Evolutionary conservation across 1,140 invertebrate genomes (phyloP).

Genomic region (Leptonema lineaticorne): DNA sequence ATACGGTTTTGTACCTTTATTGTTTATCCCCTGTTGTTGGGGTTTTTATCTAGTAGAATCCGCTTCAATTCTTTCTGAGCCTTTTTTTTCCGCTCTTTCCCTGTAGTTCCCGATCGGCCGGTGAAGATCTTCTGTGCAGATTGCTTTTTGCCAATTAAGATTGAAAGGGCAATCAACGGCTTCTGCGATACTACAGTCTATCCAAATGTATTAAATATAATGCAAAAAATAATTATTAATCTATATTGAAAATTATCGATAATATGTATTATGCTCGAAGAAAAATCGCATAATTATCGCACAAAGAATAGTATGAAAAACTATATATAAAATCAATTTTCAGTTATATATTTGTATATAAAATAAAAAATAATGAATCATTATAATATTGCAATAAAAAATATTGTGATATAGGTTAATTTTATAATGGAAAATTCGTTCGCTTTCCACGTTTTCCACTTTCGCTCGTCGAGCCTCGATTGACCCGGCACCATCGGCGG

Average conservation of each 20-base stretch:
- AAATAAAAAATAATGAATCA: too few species aligned
- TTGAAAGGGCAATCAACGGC: constrained; percentile 40
- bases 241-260: background rate
- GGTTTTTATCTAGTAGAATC: constrained; percentile 15
- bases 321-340: too few species aligned
- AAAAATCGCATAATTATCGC: too few species aligned
- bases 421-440: too few species aligned
- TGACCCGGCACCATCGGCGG: constrained; percentile 9
- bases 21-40: constrained; percentile 26
- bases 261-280: too few species aligned
- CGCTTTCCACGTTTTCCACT: too few species aligned
- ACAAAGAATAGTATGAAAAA: too few species aligned
- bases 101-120: constrained; percentile 6
- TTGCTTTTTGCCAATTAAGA: constrained; percentile 41
- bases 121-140: constrained; percentile 33
- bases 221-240: background rate
- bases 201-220: background rate
- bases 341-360: too few species aligned
- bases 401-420: too few species aligned
- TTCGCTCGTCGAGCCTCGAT: background rate
- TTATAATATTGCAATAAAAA: too few species aligned
- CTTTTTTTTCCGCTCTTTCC: constrained; percentile 31
- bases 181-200: constrained; percentile 21
- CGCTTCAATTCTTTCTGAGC: constrained; percentile 14
- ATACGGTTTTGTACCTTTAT: background rate